phyloP scores from a whole-genome alignment of 2,888 invertebrate genomes.

The Nymphalis polychloros region DNA sequence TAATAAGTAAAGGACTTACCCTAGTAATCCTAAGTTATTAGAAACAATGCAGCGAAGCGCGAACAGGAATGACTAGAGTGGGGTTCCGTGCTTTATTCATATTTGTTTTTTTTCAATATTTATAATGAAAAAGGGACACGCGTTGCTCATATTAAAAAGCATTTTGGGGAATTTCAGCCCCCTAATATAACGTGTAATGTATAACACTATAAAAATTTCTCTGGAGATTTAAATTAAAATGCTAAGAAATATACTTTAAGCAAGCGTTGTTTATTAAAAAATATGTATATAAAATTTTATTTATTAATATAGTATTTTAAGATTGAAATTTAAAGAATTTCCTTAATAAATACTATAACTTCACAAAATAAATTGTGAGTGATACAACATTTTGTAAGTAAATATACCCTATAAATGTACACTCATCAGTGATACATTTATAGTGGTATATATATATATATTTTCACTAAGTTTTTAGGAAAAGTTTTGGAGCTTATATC shows the following conservation, averaged over 20 bases:
- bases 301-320: too few species aligned
- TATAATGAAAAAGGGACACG: slow-evolving; percentile 35
- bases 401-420: too few species aligned
- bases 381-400: too few species aligned
- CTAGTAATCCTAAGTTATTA: slow-evolving; percentile 37
- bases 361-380: too few species aligned
- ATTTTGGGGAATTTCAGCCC: slow-evolving; percentile 25
- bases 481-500: too few species aligned
- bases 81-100: slow-evolving; percentile 30
- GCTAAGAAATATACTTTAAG: background rate
- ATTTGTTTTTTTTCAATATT: slow-evolving; percentile 34
- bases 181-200: background rate
- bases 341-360: too few species aligned
- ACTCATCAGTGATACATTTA: too few species aligned
- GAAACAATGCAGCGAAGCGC: slow-evolving; percentile 35
- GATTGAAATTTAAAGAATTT: too few species aligned
- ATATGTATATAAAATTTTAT: too few species aligned
- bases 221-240: slow-evolving; percentile 21
- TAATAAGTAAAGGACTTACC: slow-evolving; percentile 39
- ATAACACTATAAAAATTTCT: slow-evolving; percentile 20
- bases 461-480: too few species aligned
- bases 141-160: slow-evolving; percentile 31
- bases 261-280: too few species aligned
- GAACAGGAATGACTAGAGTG: slow-evolving; percentile 19
- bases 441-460: too few species aligned